Conservation (phyloP, 2,888 invertebrate genomes). For the Lasioglossum villosulum region DNA sequence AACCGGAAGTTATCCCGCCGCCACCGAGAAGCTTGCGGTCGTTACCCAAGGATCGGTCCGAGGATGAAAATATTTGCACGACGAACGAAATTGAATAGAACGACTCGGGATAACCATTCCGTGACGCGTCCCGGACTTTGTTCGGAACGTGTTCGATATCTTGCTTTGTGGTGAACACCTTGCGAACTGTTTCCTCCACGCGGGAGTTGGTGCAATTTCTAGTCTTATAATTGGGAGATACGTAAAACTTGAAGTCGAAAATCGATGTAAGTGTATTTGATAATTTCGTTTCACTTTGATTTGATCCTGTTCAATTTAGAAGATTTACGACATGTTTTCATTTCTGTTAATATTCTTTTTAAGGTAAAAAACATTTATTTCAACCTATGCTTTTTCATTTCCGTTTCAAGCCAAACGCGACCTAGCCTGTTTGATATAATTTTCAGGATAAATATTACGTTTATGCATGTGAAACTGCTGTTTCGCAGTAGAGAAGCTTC, state of each 20-base stretch:
- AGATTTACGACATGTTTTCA: neutral
- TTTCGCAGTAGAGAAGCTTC: neutral
- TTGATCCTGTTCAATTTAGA: neutral
- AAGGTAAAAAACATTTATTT: neutral
- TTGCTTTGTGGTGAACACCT: neutral
- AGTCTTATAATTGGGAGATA: neutral
- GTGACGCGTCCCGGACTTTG: neutral
- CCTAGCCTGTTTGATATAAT: neutral
- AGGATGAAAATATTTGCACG: constrained; percentile 47
- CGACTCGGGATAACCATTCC: neutral
- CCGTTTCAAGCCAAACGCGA: neutral
- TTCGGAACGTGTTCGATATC: neutral
- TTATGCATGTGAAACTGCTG: neutral
- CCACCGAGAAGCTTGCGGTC: constrained; percentile 49
- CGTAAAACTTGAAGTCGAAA: neutral
- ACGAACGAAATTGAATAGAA: neutral
- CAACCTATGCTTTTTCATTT: neutral
- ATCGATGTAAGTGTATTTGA: neutral
- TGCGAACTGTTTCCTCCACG: neutral
- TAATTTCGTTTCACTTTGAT: neutral
- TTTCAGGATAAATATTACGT: neutral
- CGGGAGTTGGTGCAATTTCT: too few relatives aligned
- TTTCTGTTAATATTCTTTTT: neutral
- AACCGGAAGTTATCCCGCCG: constrained; percentile 54
- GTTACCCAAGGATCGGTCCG: constrained; percentile 33